phyloP scores from a whole-genome alignment of 2,797 vertebrate genomes.

The Paedocypris micromegethes region DNA sequence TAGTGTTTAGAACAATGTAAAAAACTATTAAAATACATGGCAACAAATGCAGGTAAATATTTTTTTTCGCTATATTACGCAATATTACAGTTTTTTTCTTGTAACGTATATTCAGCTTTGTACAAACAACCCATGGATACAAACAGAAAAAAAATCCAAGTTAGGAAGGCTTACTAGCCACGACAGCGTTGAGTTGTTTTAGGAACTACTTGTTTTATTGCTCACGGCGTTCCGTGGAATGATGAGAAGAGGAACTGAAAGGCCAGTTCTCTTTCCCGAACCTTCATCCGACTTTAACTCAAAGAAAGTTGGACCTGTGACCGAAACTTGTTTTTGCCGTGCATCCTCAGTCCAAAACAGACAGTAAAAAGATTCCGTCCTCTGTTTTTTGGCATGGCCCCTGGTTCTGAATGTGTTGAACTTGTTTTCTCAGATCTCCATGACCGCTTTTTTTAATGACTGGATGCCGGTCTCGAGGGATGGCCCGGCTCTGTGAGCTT shows the following conservation, averaged over 20 bases:
- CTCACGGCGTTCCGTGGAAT: constrained; percentile 37
- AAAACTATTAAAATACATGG: constrained; percentile 28
- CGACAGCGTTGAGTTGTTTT: constrained; percentile 30
- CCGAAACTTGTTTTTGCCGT: constrained; percentile 37
- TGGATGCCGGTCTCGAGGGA: constrained; percentile 58
- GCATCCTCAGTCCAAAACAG: constrained; percentile 39
- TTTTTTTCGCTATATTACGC: constrained; percentile 34
- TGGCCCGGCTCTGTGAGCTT: constrained; percentile 51
- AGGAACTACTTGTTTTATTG: constrained; percentile 32
- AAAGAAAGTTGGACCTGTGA: constrained; percentile 38
- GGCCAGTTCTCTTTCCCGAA: constrained; percentile 27
- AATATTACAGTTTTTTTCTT: background rate
- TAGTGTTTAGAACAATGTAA: constrained; percentile 19
- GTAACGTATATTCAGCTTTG: constrained; percentile 38
- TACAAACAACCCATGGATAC: constrained; percentile 46
- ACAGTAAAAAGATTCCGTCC: constrained; percentile 34
- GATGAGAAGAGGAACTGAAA: constrained; percentile 38
- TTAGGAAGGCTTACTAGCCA: constrained; percentile 14
- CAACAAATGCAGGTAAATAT: constrained; percentile 42
- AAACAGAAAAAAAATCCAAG: constrained; percentile 36
- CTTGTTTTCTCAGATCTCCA: constrained; percentile 61
- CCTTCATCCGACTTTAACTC: constrained; percentile 39
- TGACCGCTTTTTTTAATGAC: constrained; percentile 65
- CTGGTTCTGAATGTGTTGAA: constrained; percentile 47
- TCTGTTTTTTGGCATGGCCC: constrained; percentile 20